These are phyloP conservation scores for Aleadryas rufinucha DNA, from an alignment of 2,113 vertebrate genomes.

Conservation along the genomic window DNA sequence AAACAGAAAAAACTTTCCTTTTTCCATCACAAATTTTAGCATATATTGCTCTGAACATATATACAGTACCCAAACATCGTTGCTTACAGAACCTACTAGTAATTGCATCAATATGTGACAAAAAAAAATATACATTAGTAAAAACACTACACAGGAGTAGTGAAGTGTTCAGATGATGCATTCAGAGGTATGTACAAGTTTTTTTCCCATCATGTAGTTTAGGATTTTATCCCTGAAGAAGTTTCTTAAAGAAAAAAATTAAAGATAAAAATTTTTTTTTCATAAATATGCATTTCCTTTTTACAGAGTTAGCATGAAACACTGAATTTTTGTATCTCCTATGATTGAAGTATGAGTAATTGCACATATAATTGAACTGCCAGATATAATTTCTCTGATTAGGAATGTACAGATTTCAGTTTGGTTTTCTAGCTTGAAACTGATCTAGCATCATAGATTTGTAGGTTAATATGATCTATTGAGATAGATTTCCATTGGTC, in stretches of 20 bases:
- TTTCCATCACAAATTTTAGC: neutral
- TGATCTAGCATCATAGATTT: slow-evolving; percentile 36
- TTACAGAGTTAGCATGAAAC: slow-evolving; percentile 31
- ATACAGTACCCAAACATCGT: rapidly evolving
- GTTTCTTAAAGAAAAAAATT: neutral
- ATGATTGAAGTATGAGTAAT: slow-evolving; percentile 60
- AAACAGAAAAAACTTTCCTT: neutral
- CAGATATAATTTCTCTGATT: slow-evolving; percentile 58
- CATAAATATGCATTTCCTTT: slow-evolving; percentile 37
- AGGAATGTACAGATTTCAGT: slow-evolving; percentile 39
- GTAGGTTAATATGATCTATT: slow-evolving; percentile 23
- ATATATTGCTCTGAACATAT: neutral
- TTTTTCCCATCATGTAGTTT: neutral
- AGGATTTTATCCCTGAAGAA: neutral
- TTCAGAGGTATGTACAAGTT: neutral
- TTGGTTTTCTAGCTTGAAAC: slow-evolving; percentile 14
- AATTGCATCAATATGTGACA: neutral
- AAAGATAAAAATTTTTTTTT: slow-evolving; percentile 23
- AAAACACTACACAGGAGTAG: neutral
- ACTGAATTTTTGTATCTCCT: slow-evolving; percentile 28
- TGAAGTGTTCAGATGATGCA: neutral
- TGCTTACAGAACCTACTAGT: neutral
- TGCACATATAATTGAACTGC: slow-evolving; percentile 62
- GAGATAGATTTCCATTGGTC: slow-evolving; percentile 25
- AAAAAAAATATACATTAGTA: neutral